Evolutionary conservation across 2,113 vertebrate genomes (phyloP).

Genomic region (Calypte anna): DNA sequence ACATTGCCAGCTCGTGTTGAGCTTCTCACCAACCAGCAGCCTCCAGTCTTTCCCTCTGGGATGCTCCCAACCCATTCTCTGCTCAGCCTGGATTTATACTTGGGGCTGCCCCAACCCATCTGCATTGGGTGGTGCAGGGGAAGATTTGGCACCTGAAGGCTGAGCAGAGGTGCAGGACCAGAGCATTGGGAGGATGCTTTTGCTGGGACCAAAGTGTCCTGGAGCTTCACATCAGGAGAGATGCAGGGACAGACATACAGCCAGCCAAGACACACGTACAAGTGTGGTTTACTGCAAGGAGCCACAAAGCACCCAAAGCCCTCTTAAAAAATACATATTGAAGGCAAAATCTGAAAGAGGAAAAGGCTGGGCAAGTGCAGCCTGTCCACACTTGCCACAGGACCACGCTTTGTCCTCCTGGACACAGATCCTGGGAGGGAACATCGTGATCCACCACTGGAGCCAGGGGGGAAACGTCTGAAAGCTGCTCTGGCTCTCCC

Average conservation of each 20-base stretch:
- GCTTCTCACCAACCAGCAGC: too few species aligned
- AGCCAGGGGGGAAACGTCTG: accelerated
- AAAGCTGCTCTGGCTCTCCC: neutral
- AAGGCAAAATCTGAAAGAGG: neutral
- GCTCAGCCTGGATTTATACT: too few species aligned
- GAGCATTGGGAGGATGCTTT: neutral
- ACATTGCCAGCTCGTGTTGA: too few species aligned
- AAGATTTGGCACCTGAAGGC: neutral
- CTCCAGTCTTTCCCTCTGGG: too few species aligned
- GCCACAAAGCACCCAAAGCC: accelerated
- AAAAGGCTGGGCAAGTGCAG: neutral
- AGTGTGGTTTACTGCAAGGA: accelerated
- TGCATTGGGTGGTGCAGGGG: neutral
- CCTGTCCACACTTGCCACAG: neutral
- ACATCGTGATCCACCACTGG: accelerated
- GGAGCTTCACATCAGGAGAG: accelerated
- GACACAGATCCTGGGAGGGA: accelerated
- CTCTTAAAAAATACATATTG: accelerated
- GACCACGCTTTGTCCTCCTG: neutral
- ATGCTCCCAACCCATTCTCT: too few species aligned
- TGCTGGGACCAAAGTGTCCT: neutral
- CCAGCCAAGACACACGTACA: neutral
- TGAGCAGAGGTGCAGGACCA: accelerated
- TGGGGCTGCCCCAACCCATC: too few species aligned
- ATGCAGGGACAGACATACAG: neutral